Base-by-base conservation (phyloP, 2,888 invertebrate genomes). In the Pinctada fucata region DNA sequence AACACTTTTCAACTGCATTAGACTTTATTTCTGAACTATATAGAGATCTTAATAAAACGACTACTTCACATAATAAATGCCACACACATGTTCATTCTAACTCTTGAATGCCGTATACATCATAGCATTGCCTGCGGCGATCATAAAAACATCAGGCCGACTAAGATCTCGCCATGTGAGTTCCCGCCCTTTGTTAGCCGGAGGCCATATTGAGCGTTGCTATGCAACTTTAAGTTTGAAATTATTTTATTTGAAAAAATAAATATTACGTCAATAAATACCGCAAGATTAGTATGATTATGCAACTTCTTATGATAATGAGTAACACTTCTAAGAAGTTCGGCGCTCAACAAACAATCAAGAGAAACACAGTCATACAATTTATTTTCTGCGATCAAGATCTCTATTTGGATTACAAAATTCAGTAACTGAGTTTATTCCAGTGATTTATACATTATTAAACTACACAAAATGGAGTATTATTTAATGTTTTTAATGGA, bases 111-210 rank as follows among this genome's bases (percentile, higher is more conserved):
- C 45, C 63, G 47, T 72, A 77, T 77, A 72, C 76, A 77, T 77
- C 76, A 77, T 66, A 64, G 45, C 64, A 66, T 64, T 65, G 76
- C 76, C 76, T 66, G 58, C 65, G 76, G 76, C 76, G 76, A 52
- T 52, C 71, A 72, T 77, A 77, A 77, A 77, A 72, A 51, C 31
- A 72, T 72, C 76, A 67, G 66, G 51, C 72, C 72, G 52, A 72
- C 64, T 64, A 66, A 64, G 76, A 58, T 50, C 58, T 72, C 76
- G 63, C 50, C 76, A 72, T 77, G 76, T 77, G 76, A 64, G 76
- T 74, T 65, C 74, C 31, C 50, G 66, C 66, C 49, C 66, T 66
- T 45, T 31, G 45, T 65, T 63, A 48, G 48, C 74, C 66, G 66
- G 74, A 74, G 74, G 74, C 74, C 49, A 66, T 66, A 50, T 74